A percentile compares a stretch with the other conserved stretches of the same genome.
phyloP scores from a whole-genome alignment of 2,888 invertebrate species.

The Sarcophaga variegata region DNA sequence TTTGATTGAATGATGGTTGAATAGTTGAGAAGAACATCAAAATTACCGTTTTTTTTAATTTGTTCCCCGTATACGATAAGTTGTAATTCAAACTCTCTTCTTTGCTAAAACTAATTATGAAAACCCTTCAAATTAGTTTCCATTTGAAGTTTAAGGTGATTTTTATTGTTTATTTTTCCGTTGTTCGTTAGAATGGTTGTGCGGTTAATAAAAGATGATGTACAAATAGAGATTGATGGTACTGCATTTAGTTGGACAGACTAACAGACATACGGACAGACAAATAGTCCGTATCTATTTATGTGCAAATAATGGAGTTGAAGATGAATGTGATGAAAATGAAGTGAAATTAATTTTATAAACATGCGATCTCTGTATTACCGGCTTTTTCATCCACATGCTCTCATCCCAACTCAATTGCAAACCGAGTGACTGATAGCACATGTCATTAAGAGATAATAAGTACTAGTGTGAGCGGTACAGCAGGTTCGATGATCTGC shows the following conservation, averaged over 20 bases:
- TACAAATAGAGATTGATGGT: not conserved
- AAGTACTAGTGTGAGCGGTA: not conserved
- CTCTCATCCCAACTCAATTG: slow-evolving; percentile 3
- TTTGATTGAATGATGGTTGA: too few species aligned
- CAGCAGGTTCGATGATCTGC: slow-evolving; percentile 8
- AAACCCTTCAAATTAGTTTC: too few species aligned
- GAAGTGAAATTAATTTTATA: slow-evolving; percentile 61
- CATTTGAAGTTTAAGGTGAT: too few species aligned
- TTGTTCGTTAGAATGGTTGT: not conserved
- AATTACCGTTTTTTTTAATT: too few species aligned
- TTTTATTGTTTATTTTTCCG: not conserved
- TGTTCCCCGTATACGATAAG: too few species aligned
- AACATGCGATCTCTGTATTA: slow-evolving; percentile 58
- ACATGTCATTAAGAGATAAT: slow-evolving; percentile 34
- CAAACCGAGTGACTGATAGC: slow-evolving; percentile 40
- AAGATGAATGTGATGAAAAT: slow-evolving; percentile 51
- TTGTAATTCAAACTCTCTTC: too few species aligned
- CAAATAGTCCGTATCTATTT: not conserved
- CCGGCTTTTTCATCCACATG: slow-evolving; percentile 26
- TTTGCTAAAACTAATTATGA: too few species aligned
- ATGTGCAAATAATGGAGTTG: slow-evolving; percentile 3
- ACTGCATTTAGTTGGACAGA: not conserved
- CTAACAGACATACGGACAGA: not conserved
- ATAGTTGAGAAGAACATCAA: too few species aligned
- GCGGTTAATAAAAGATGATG: not conserved